Evolutionary conservation across 2,797 vertebrate species (phyloP).

Genomic region (Chelonia mydas): DNA sequence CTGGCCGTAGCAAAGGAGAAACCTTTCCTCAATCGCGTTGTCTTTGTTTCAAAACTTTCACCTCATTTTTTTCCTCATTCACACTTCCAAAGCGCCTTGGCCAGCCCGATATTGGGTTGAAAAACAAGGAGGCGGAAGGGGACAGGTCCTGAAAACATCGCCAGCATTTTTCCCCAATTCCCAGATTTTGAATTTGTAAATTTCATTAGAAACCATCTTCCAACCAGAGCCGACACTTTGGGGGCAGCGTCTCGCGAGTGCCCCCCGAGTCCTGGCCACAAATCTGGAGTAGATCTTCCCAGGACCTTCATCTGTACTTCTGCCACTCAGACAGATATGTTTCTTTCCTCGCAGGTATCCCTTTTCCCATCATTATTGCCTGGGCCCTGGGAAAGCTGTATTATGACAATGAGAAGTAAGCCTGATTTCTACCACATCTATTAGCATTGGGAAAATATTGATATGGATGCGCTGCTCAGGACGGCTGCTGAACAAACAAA

Average conservation of each 20-base stretch:
- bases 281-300: background rate
- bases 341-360: conserved; percentile 87
- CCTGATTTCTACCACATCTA: background rate
- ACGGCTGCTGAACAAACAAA: background rate
- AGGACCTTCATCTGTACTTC: rapidly evolving
- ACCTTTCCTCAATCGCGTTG: background rate
- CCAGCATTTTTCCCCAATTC: background rate
- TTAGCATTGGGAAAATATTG: background rate
- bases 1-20: background rate
- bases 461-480: background rate
- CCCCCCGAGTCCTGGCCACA: background rate
- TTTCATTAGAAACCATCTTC: background rate
- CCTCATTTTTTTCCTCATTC: background rate
- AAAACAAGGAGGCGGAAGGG: background rate
- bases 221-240: background rate
- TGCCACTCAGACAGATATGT: background rate
- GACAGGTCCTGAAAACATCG: background rate
- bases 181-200: background rate
- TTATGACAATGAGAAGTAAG: conserved; percentile 99
- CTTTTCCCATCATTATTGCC: conserved; percentile 94
- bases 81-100: background rate
- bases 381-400: conserved; percentile 98
- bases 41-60: background rate
- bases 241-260: background rate
- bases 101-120: background rate